Percentiles rank a stretch among this genome's conserved stretches.
Evolutionary conservation across 2,113 vertebrate genomes (phyloP).

Genomic region (Elgaria multicarinata): DNA sequence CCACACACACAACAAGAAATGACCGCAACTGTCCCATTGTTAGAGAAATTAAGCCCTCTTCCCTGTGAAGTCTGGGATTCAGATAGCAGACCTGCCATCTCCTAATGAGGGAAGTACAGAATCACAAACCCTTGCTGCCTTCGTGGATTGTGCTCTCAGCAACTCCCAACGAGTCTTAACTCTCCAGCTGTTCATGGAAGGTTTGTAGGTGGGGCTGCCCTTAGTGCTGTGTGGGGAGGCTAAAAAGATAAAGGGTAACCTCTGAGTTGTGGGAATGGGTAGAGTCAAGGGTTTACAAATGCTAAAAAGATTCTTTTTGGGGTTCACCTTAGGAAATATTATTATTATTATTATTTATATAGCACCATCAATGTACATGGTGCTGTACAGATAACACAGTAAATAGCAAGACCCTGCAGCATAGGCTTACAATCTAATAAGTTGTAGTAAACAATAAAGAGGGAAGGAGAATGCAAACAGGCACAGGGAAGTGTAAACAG

Average conservation of each 20-base stretch:
- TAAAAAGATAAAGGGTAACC: background rate
- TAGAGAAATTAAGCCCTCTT: background rate
- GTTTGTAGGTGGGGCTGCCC: background rate
- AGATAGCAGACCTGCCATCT: background rate
- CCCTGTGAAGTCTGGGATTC: background rate
- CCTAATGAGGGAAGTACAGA: background rate
- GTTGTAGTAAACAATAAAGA: too few species aligned
- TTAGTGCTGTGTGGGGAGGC: too few species aligned
- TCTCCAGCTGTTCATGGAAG: background rate
- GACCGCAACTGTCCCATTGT: background rate
- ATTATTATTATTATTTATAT: too few species aligned
- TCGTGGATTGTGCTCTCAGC: background rate
- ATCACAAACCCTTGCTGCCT: background rate
- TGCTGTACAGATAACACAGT: too few species aligned
- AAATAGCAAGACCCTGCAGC: too few species aligned
- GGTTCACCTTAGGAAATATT: background rate
- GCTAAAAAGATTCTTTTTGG: background rate
- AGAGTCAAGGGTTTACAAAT: background rate
- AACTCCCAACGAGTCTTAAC: background rate
- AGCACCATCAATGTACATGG: too few species aligned
- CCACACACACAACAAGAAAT: background rate
- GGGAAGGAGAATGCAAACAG: too few species aligned
- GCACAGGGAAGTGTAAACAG: too few species aligned
- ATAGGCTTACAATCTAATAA: too few species aligned
- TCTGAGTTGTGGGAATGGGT: background rate